These are phyloP conservation scores for Drosophila melanica DNA, from an alignment of 1,140 invertebrate genomes.

Conservation along the genomic window DNA sequence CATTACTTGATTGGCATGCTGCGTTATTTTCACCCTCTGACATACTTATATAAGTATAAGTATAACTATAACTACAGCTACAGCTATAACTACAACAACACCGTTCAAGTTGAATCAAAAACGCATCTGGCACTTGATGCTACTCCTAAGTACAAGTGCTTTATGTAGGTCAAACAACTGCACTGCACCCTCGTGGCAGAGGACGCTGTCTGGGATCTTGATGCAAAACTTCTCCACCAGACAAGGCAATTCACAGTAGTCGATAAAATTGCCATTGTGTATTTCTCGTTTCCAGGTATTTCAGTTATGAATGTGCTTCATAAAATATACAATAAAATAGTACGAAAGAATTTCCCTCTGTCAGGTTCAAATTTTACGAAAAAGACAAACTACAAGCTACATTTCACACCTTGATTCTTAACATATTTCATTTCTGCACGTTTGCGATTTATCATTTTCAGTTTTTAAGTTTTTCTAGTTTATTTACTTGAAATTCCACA, in stretches of 20 bases:
- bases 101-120: constrained; percentile 8
- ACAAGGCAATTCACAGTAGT: constrained; percentile 3
- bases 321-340: not conserved
- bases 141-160: constrained; percentile 9
- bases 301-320: not conserved
- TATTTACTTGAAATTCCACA: too few species aligned
- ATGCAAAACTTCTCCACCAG: constrained; percentile 5
- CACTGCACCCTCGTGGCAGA: not conserved
- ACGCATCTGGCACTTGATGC: constrained; percentile 29
- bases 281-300: not conserved
- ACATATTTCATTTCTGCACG: too few species aligned
- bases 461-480: too few species aligned
- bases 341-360: not conserved
- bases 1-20: constrained; percentile 79
- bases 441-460: too few species aligned
- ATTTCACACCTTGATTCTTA: too few species aligned
- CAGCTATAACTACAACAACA: constrained; percentile 1
- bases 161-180: constrained; percentile 43
- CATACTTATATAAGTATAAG: constrained; percentile 29
- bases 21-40: constrained; percentile 51
- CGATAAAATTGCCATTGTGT: not conserved
- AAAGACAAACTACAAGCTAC: too few species aligned
- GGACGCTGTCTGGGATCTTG: constrained; percentile 20
- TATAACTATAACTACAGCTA: constrained; percentile 4
- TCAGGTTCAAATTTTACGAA: not conserved